Evolutionary conservation across 2,113 vertebrate species (phyloP), one percentile per base, ranked within the genome.

Genomic region (Carettochelys insculpta): DNA sequence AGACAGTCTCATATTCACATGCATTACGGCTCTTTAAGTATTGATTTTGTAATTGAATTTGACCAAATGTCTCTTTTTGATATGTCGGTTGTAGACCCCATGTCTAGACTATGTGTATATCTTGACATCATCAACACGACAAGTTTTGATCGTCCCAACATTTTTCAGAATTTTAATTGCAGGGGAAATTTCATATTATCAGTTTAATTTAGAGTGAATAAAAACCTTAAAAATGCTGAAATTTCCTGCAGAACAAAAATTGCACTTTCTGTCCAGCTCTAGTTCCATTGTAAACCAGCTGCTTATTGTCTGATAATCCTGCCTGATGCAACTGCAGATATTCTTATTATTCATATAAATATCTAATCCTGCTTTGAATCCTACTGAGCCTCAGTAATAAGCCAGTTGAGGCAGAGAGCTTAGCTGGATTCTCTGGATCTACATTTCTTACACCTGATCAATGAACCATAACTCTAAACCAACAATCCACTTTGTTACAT

Each of bases 401-500:
- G 79, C 1, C 71, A 41, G 45, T 76, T 47, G 34, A 0, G 5
- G 48, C 79, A 56, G n/a, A 38, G 54, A 95, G 50, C 31, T 93
- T 84, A 56, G 27, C 31, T 53, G 80, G 82, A 85, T 81, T 45
- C 85, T 91, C 20, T 92, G 53, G 47, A 82, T 81, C 43, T 56
- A 92, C 56, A 56, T 92, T n/a, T 82, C 86, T 65, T 80, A 2
- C 83, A 94, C 56, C 73, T 80, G 83, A 94, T 81, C 89, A 77
- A 85, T 25, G 11, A 93, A 58, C 45, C 68, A 85, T 88, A 10
- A 0, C 71, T 50, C 45, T 94, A 83, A 89, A 95, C 73, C 52
- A 93, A 95, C 79, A 96, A 95, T 61, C 68, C 48, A n/a, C 73
- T 92, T 92, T 34, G 81, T 80, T 56, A 79, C 29, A 1, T 34